phyloP scores from a whole-genome alignment of 1,140 invertebrate species.

The Drosophila pallidifrons region DNA sequence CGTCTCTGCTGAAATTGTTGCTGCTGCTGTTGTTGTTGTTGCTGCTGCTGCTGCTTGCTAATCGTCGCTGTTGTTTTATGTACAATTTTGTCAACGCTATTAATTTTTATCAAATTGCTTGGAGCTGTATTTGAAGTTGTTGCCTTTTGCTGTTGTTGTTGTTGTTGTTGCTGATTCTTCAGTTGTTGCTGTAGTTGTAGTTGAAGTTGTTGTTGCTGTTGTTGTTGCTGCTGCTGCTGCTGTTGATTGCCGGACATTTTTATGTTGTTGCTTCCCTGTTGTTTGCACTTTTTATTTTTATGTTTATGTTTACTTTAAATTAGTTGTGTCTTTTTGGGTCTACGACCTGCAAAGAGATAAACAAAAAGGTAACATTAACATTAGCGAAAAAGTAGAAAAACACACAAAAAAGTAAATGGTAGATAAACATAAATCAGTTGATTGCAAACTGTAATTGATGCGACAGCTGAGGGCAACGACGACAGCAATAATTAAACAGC shows the following conservation, averaged over 20 bases:
- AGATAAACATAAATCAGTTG: constrained; percentile 58
- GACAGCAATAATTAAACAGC: constrained; percentile 70
- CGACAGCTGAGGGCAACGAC: constrained; percentile 64
- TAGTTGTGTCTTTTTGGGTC: constrained; percentile 28
- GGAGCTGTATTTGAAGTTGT: constrained; percentile 36
- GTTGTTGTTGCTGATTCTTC: constrained; percentile 35
- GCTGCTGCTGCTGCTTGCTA: constrained; percentile 68
- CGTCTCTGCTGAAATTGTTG: constrained; percentile 65
- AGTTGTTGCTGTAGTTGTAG: constrained; percentile 38
- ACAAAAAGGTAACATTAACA: constrained; percentile 35
- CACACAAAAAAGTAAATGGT: constrained; percentile 19
- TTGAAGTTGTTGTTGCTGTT: constrained; percentile 48
- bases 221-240: constrained; percentile 68
- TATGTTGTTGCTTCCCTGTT: constrained; percentile 70
- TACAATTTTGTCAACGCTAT: constrained; percentile 77
- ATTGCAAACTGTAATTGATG: constrained; percentile 67
- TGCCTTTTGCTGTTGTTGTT: constrained; percentile 43
- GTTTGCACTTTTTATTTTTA: constrained; percentile 56
- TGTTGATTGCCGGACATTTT: constrained; percentile 82
- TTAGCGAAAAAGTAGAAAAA: constrained; percentile 17
- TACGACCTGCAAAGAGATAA: constrained; percentile 58
- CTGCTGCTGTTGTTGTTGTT: constrained; percentile 58
- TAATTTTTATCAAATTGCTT: constrained; percentile 75
- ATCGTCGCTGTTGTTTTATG: constrained; percentile 65
- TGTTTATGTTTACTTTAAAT: constrained; percentile 22